Evolutionary conservation across 2,113 vertebrate species (phyloP), one percentile per base, ranked within the genome.

Genomic region (Fregetta grallaria): DNA sequence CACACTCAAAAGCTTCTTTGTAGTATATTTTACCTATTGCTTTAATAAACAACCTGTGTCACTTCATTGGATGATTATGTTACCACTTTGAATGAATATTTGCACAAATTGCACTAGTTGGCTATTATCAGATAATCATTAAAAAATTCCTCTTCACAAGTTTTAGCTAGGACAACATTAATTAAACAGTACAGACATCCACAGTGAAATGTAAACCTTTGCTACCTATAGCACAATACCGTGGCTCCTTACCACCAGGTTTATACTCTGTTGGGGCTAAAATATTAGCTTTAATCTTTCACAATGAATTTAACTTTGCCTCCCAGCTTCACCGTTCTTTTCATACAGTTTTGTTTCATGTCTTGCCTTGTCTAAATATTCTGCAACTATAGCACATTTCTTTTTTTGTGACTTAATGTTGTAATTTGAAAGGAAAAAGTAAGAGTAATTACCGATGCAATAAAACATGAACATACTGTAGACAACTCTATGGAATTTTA

Each of bases 371-470:
- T 40, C 79, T 85, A 97, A 95, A 93, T 76, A 83, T 45, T 32
- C 74, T 94, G 65, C 52, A 93, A 92, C 61, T 56, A 76, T 4
- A 90, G 55, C 17, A 84, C 10, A 21, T 77, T 93, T 92, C 58
- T 77, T 76, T 53, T 81, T 89, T 79, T 55, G 74, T 91, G 62
- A 91, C 73, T 88, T 96, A 58, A 80, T 88, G 92, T 26, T 96
- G 52, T 77, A 86, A 96, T 86, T 94, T 96, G 75, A 95, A 96
- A 97, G 59, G 65, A 95, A 97, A 98, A 90, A 87, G n/a, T 53
- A 94, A 95, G 73, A 94, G 82, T 94, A 97, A 97, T 96, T 95
- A 94, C 72, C 68, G 77, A 92, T 86, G 78, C 86, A 96, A 96
- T 88, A 93, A 96, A 95, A 95, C 47, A 90, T 21, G 66, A 87